phyloP scores from a whole-genome alignment of 23 tunicate species.

The Trididemnum nubilum region DNA sequence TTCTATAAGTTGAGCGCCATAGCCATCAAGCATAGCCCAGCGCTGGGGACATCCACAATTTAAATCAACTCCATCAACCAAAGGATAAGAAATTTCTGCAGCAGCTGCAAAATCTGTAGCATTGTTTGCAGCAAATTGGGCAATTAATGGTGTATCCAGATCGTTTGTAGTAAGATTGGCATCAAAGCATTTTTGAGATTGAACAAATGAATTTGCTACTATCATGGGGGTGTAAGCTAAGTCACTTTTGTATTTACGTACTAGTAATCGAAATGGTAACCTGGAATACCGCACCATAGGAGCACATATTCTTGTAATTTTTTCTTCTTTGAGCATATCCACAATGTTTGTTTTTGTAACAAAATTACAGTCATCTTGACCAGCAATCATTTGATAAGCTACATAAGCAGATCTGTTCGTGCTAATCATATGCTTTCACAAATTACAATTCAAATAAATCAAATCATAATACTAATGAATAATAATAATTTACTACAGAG shows the following conservation, averaged over 20 bases:
- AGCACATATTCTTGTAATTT: conserved; percentile 75
- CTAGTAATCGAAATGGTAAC: conserved; percentile 65
- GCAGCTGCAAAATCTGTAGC: conserved; percentile 72
- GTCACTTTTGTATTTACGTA: conserved; percentile 81
- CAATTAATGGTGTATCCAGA: conserved; percentile 72
- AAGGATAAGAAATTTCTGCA: conserved; percentile 73
- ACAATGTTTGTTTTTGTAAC: conserved; percentile 16
- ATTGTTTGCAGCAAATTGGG: conserved; percentile 93
- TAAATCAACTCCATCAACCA: conserved; percentile 81
- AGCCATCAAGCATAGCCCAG: conserved; percentile 95
- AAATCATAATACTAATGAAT: no score
- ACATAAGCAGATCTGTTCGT: no score
- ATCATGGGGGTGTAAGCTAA: conserved; percentile 93
- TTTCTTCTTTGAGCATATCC: conserved; percentile 35
- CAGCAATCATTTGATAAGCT: no score
- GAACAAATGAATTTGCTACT: conserved; percentile 80
- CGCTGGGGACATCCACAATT: conserved; percentile 98
- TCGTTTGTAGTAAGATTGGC: conserved; percentile 61
- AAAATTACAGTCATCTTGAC: neutral
- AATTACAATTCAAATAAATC: no score
- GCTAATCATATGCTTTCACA: no score
- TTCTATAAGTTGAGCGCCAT: conserved; percentile 80
- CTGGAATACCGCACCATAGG: conserved; percentile 98
- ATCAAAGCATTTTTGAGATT: conserved; percentile 69
- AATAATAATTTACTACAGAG: no score